A percentile compares a stretch with the other conserved stretches of the same genome.
Evolutionary conservation across 2,113 vertebrate genomes (phyloP).

Genomic region (Calidris pygmaea): DNA sequence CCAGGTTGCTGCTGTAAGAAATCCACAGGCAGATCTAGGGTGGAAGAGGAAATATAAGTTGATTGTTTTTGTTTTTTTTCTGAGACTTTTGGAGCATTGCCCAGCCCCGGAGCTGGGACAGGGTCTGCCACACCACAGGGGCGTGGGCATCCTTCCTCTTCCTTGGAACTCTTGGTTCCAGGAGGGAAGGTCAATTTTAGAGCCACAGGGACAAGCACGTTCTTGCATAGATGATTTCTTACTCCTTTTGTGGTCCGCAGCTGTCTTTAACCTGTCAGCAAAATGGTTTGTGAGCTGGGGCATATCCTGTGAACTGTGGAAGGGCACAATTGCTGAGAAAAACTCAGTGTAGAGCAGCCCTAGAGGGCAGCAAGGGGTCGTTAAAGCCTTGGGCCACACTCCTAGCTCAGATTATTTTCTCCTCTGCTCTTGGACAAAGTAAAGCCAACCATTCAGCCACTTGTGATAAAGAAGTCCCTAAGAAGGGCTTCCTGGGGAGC

Average conservation of each 20-base stretch:
- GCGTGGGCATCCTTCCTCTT: fast-evolving
- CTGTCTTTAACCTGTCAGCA: background rate
- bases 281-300: background rate
- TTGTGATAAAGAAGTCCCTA: background rate
- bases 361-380: background rate
- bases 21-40: background rate
- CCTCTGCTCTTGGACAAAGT: background rate
- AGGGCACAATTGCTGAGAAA: background rate
- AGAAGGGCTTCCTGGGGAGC: background rate
- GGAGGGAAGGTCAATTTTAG: background rate
- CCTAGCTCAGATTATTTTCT: background rate
- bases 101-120: background rate
- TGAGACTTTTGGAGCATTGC: background rate
- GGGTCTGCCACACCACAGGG: background rate
- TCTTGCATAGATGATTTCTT: background rate
- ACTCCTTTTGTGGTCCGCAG: background rate
- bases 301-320: background rate
- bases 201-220: background rate
- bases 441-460: background rate
- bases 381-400: background rate
- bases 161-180: background rate
- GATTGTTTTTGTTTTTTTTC: background rate
- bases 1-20: constrained; percentile 1
- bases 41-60: background rate
- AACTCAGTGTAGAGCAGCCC: background rate